phyloP scores from a whole-genome alignment of 2,888 invertebrate genomes.

The Phania funesta region DNA sequence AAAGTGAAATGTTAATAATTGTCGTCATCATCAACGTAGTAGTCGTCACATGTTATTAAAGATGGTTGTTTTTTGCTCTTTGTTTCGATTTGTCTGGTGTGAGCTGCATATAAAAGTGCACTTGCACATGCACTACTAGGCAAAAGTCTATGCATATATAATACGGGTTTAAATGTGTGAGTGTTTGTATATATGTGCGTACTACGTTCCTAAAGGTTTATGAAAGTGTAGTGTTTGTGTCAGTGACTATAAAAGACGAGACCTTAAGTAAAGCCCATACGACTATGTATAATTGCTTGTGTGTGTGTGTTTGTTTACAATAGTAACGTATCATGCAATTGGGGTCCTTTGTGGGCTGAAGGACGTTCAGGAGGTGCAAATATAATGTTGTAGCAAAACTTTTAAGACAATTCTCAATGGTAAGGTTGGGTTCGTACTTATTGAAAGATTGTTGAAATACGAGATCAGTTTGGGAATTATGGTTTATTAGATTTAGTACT shows the following conservation, averaged over 20 bases:
- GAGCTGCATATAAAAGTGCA: constrained; percentile 47
- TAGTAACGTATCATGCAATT: constrained; percentile 44
- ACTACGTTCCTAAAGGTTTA: neutral
- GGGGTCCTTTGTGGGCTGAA: constrained; percentile 66
- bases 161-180: constrained; percentile 18
- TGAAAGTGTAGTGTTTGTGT: constrained; percentile 31
- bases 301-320: constrained; percentile 2
- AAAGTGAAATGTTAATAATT: constrained; percentile 67
- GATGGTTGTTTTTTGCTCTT: constrained; percentile 5
- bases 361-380: constrained; percentile 65
- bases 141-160: constrained; percentile 28
- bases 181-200: neutral
- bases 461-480: neutral
- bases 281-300: neutral
- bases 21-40: constrained; percentile 35
- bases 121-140: constrained; percentile 64
- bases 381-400: constrained; percentile 37
- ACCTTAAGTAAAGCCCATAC: constrained; percentile 16
- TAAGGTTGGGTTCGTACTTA: constrained; percentile 38
- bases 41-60: constrained; percentile 52
- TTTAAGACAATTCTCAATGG: constrained; percentile 43
- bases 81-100: constrained; percentile 23
- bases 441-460: neutral
- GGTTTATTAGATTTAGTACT: too few species aligned
- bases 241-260: constrained; percentile 38